Evolutionary conservation across 2,888 invertebrate species (phyloP).

Genomic region (Epinotia brunnichana): DNA sequence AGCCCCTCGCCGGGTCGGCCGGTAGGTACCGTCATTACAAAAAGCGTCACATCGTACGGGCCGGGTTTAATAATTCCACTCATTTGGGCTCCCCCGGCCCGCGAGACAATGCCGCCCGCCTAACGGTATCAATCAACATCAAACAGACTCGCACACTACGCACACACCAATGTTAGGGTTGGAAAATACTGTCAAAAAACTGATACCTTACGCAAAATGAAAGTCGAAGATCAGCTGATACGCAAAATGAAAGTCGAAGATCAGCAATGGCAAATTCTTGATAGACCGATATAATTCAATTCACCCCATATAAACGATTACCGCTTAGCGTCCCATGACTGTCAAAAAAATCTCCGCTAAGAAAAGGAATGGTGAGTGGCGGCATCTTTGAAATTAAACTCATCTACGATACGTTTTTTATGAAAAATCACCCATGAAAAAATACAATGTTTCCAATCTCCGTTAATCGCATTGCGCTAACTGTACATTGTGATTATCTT

Average conservation of each 20-base stretch:
- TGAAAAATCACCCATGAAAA: not conserved
- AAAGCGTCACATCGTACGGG: conserved; percentile 79
- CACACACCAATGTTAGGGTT: conserved; percentile 61
- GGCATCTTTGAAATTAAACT: too few species aligned
- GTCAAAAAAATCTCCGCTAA: not conserved
- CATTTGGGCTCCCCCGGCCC: conserved; percentile 76
- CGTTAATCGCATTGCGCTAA: not conserved
- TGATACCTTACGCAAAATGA: not conserved
- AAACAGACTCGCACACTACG: conserved; percentile 73
- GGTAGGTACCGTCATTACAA: conserved; percentile 79
- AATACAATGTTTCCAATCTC: not conserved
- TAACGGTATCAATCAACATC: conserved; percentile 84
- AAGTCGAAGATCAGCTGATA: too few species aligned
- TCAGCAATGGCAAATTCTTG: not conserved
- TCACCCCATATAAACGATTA: not conserved
- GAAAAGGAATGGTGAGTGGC: not conserved
- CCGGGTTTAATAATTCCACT: conserved; percentile 81
- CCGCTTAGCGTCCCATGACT: not conserved
- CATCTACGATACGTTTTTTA: too few species aligned
- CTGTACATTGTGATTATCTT: not conserved
- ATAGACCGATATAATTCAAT: not conserved
- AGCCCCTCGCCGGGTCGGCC: conserved; percentile 56
- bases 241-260: not conserved
- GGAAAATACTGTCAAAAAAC: conserved; percentile 43
- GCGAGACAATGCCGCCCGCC: conserved; percentile 78